Percentiles rank a stretch among this genome's conserved stretches.
These are phyloP conservation scores for Trissolcus brochymenae DNA, from an alignment of 2,888 invertebrate species.

Conservation along the genomic window DNA sequence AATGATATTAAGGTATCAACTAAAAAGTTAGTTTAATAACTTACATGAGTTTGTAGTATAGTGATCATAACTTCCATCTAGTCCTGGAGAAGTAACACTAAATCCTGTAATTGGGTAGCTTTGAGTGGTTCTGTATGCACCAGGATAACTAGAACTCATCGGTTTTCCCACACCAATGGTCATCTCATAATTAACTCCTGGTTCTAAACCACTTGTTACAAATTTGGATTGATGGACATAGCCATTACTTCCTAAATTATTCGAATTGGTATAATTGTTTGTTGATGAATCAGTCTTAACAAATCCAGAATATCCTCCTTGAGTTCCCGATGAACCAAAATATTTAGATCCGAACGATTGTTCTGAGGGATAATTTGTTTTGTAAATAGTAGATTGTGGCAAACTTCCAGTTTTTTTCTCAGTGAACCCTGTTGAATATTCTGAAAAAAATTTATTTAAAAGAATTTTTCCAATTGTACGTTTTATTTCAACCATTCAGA, in stretches of 20 bases:
- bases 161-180: slow-evolving; percentile 43
- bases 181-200: slow-evolving; percentile 55
- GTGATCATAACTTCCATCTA: slow-evolving; percentile 5
- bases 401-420: slow-evolving; percentile 20
- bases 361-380: slow-evolving; percentile 21
- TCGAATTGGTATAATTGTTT: slow-evolving; percentile 21
- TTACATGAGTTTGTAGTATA: slow-evolving; percentile 25
- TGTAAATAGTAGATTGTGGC: slow-evolving; percentile 34
- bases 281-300: slow-evolving; percentile 13
- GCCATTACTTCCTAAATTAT: slow-evolving; percentile 22
- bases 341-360: slow-evolving; percentile 16
- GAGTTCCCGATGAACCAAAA: not conserved
- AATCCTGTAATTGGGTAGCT: slow-evolving; percentile 26
- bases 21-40: not conserved
- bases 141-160: slow-evolving; percentile 2
- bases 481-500: too few species aligned
- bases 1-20: not conserved
- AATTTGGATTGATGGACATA: slow-evolving; percentile 33
- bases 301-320: slow-evolving; percentile 10
- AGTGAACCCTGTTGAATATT: slow-evolving; percentile 1
- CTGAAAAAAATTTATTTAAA: slow-evolving; percentile 8
- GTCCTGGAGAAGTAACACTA: slow-evolving; percentile 10
- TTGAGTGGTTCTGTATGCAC: slow-evolving; percentile 25
- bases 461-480: slow-evolving; percentile 2
- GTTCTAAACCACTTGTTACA: slow-evolving; percentile 27